Evolutionary conservation across 2,797 vertebrate species (phyloP).

Genomic region (Sorex maritimensis): DNA sequence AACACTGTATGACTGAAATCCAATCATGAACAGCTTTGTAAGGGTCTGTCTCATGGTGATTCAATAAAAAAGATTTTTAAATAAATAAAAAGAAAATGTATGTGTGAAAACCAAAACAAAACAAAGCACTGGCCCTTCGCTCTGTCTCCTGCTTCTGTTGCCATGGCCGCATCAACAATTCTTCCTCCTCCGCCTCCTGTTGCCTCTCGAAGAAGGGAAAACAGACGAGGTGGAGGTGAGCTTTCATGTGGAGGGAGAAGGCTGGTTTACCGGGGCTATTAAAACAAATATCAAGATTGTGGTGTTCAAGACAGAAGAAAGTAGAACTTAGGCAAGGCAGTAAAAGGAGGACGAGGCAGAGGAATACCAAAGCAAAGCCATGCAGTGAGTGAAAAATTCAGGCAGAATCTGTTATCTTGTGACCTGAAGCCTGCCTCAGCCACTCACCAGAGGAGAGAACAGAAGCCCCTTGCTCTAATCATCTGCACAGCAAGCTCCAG

Average conservation of each 20-base stretch:
- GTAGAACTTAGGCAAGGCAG: background rate
- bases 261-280: constrained; percentile 1
- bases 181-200: background rate
- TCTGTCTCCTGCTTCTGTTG: background rate
- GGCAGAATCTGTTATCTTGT: background rate
- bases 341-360: background rate
- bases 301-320: constrained; percentile 4
- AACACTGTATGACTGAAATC: too few species aligned
- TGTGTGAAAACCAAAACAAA: too few species aligned
- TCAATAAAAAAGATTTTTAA: too few species aligned
- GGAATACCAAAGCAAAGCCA: background rate
- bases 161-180: background rate
- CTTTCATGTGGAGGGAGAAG: background rate
- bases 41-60: too few species aligned
- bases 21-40: too few species aligned
- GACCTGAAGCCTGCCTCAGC: background rate
- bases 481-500: background rate
- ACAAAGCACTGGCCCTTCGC: background rate
- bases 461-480: background rate
- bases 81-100: too few species aligned
- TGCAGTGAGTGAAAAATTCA: constrained; percentile 3
- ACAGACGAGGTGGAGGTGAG: background rate
- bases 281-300: constrained; percentile 39
- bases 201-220: constrained; percentile 8
- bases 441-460: background rate